These are phyloP conservation scores for Halcyon smyrnensis DNA, from an alignment of 2,797 vertebrate species.

Conservation along the genomic window DNA sequence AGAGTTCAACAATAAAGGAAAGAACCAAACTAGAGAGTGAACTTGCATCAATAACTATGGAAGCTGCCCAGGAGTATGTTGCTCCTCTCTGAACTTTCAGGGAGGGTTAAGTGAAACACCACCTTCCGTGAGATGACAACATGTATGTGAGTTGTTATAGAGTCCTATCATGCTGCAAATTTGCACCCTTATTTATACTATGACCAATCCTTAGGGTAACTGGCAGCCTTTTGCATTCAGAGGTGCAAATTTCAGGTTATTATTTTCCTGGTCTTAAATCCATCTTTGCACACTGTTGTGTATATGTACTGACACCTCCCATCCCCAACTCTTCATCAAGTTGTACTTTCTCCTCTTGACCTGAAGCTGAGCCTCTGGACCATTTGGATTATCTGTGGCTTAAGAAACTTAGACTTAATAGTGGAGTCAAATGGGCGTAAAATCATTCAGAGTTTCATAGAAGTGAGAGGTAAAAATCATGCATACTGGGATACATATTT, in stretches of 20 bases:
- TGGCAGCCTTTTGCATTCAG: neutral
- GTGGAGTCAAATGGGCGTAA: neutral
- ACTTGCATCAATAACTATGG: neutral
- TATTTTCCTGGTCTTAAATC: neutral
- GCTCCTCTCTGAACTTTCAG: neutral
- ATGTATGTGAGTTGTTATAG: rapidly evolving
- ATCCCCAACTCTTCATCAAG: rapidly evolving
- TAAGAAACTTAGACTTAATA: neutral
- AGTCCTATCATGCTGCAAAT: neutral
- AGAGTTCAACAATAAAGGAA: neutral
- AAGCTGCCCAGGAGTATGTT: neutral
- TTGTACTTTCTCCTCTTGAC: neutral
- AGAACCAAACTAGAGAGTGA: neutral
- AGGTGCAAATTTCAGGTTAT: neutral
- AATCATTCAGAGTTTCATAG: neutral
- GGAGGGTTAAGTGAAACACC: neutral
- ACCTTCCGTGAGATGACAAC: neutral
- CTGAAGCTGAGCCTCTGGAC: neutral
- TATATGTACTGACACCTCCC: neutral
- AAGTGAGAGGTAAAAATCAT: neutral
- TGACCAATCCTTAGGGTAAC: neutral
- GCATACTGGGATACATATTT: neutral
- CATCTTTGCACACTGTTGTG: neutral
- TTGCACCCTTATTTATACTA: neutral
- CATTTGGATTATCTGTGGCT: neutral